Evolutionary conservation across 2,888 invertebrate species (phyloP).

Genomic region (Drosophila nigritarsus): DNA sequence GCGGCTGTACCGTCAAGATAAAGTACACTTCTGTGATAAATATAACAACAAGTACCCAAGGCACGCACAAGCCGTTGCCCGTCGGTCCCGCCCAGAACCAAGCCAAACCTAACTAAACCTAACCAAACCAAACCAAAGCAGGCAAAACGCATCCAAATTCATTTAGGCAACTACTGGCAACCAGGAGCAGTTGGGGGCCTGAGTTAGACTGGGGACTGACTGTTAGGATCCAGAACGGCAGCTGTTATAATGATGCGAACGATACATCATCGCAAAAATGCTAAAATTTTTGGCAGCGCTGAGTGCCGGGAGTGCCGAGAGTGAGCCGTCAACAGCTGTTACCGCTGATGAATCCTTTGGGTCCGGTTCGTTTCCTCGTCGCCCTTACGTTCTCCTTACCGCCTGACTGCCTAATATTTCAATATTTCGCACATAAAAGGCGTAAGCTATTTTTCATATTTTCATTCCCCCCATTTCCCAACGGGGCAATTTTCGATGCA

Average conservation of each 20-base stretch:
- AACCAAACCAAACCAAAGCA: constrained; percentile 29
- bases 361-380: constrained; percentile 56
- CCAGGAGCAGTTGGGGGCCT: not conserved
- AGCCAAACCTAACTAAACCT: constrained; percentile 45
- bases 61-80: constrained; percentile 76
- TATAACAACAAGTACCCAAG: constrained; percentile 81
- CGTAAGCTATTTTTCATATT: constrained; percentile 80
- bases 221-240: constrained; percentile 62
- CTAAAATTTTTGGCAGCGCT: constrained; percentile 74
- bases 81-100: constrained; percentile 39
- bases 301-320: constrained; percentile 29
- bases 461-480: constrained; percentile 20
- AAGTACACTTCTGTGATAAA: constrained; percentile 77
- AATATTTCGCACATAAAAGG: constrained; percentile 80
- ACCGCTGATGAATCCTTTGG: constrained; percentile 80
- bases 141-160: constrained; percentile 74
- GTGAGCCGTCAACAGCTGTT: constrained; percentile 75
- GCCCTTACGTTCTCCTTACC: not conserved
- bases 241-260: constrained; percentile 80
- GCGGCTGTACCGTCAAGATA: constrained; percentile 65
- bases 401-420: constrained; percentile 68
- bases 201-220: constrained; percentile 34
- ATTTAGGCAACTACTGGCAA: constrained; percentile 48
- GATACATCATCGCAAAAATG: constrained; percentile 82
- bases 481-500: constrained; percentile 24